Conservation (phyloP, 2,888 invertebrate genomes). For the Lysandra bellargus region DNA sequence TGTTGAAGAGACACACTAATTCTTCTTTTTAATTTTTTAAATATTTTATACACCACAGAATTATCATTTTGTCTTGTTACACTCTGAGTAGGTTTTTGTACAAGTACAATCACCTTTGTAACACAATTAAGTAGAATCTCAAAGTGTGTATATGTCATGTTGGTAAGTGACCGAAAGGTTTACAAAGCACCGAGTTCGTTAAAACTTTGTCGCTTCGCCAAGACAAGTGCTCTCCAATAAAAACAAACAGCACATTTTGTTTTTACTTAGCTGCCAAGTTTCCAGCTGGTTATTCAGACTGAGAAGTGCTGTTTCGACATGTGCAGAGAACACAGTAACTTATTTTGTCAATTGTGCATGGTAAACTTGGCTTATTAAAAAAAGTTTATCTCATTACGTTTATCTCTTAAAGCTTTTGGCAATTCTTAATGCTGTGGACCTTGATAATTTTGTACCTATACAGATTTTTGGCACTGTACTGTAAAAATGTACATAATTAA, state of each 20-base stretch:
- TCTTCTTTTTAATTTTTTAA: too few species aligned
- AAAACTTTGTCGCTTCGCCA: slow-evolving; percentile 25
- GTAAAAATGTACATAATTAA: not conserved
- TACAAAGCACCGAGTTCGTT: slow-evolving; percentile 21
- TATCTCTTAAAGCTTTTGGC: too few species aligned
- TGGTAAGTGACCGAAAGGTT: slow-evolving; percentile 17
- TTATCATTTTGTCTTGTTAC: too few species aligned
- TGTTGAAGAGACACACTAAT: too few species aligned
- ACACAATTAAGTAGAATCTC: not conserved
- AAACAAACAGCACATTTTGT: slow-evolving; percentile 24
- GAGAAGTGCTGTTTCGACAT: not conserved
- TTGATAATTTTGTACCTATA: too few species aligned
- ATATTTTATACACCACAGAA: too few species aligned
- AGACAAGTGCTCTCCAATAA: slow-evolving; percentile 26
- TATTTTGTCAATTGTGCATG: too few species aligned
- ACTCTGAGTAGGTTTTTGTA: not conserved
- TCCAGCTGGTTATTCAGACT: not conserved
- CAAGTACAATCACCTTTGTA: not conserved
- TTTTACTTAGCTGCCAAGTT: slow-evolving; percentile 30
- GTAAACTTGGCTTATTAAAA: too few species aligned
- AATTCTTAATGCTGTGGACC: too few species aligned
- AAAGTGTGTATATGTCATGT: slow-evolving; percentile 1
- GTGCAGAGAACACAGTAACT: not conserved
- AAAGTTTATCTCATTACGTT: too few species aligned
- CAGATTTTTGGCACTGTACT: too few species aligned